phyloP scores from a whole-genome alignment of 1,140 invertebrate species.

The Odontomachus brunneus region DNA sequence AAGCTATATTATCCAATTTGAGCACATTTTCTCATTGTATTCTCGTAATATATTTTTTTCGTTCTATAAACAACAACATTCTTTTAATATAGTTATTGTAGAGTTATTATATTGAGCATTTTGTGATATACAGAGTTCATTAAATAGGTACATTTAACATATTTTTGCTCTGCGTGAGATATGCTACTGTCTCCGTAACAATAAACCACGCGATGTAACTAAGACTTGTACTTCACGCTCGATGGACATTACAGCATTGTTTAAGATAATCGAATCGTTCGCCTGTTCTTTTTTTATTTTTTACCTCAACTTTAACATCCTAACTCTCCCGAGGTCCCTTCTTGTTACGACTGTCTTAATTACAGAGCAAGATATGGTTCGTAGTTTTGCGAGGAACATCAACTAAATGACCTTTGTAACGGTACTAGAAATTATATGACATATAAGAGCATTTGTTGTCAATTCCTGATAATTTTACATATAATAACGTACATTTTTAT shows the following conservation, averaged over 20 bases:
- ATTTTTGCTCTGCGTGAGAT: slow-evolving; percentile 63
- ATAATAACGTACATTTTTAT: slow-evolving; percentile 21
- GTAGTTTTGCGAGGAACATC: slow-evolving; percentile 64
- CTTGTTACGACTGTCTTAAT: slow-evolving; percentile 34
- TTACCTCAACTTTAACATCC: slow-evolving; percentile 15
- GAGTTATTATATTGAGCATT: slow-evolving; percentile 82
- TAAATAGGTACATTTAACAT: slow-evolving; percentile 70
- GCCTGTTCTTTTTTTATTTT: not conserved
- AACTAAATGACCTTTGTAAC: slow-evolving; percentile 16
- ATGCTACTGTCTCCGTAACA: slow-evolving; percentile 60
- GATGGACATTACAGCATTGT: slow-evolving; percentile 53
- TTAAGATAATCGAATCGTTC: slow-evolving; percentile 35
- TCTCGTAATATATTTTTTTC: slow-evolving; percentile 77
- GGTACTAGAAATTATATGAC: slow-evolving; percentile 33
- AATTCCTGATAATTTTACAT: slow-evolving; percentile 50
- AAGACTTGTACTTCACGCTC: slow-evolving; percentile 67
- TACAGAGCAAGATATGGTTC: slow-evolving; percentile 68
- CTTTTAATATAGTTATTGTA: slow-evolving; percentile 79
- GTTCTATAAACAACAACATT: slow-evolving; percentile 83
- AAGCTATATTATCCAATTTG: slow-evolving; percentile 81
- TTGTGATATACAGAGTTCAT: slow-evolving; percentile 71
- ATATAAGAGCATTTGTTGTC: slow-evolving; percentile 61
- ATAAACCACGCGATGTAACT: slow-evolving; percentile 57
- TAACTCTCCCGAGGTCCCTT: slow-evolving; percentile 33
- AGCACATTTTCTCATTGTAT: slow-evolving; percentile 80